A percentile compares a stretch with the other conserved stretches of the same genome.
phyloP scores from a whole-genome alignment of 2,888 invertebrate species.

The Synergus gifuensis region DNA sequence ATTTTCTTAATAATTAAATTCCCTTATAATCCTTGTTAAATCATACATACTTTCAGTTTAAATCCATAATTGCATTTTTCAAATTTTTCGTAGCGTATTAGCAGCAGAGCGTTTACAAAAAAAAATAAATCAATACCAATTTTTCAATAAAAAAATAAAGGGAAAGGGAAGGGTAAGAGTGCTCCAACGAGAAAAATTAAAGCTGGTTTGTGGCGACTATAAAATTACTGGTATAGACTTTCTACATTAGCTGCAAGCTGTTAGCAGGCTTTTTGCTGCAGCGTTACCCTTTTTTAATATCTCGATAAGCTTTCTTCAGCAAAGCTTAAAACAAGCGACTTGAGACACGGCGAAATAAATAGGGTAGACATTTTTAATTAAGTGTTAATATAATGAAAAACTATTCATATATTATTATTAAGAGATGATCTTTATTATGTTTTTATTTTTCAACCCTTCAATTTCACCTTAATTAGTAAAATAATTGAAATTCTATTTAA shows the following conservation, averaged over 20 bases:
- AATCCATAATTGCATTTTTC: not conserved
- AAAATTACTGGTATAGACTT: slow-evolving; percentile 46
- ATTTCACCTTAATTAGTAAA: no score
- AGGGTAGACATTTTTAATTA: not conserved
- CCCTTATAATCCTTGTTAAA: not conserved
- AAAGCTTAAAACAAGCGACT: slow-evolving; percentile 52
- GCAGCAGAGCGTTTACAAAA: no score
- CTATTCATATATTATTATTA: no score
- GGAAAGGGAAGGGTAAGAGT: slow-evolving; percentile 8
- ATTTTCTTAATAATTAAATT: not conserved
- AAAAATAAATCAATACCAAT: not conserved
- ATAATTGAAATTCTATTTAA: no score
- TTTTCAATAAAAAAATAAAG: not conserved
- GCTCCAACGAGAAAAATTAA: slow-evolving; percentile 46
- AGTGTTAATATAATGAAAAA: not conserved
- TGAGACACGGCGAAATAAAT: slow-evolving; percentile 54
- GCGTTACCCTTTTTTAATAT: slow-evolving; percentile 49
- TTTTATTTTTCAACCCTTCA: no score
- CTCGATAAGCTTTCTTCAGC: slow-evolving; percentile 53
- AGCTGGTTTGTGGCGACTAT: slow-evolving; percentile 49
- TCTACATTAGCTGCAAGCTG: slow-evolving; percentile 58
- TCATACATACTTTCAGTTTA: not conserved
- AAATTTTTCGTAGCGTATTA: no score
- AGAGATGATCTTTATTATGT: no score
- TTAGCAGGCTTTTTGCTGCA: slow-evolving; percentile 53